Conservation (phyloP, 37 sponge, comb jelly and placozoan species). For the Haliclona indistincta region DNA sequence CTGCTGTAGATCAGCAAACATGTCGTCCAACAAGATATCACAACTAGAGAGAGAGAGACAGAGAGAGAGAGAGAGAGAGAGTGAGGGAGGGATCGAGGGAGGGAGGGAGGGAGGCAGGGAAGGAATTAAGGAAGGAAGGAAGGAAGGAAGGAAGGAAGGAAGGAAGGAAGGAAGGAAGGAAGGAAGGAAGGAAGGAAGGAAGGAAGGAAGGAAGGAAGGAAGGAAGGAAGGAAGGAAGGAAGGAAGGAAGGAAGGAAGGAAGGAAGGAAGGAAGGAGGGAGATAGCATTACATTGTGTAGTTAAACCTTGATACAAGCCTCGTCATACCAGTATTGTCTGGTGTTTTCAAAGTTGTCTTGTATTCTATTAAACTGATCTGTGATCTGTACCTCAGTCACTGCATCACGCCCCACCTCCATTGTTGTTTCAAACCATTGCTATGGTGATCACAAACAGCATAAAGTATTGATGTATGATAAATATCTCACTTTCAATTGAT, state of each 20-base stretch:
- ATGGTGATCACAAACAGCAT: background rate
- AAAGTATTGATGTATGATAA: too few species aligned
- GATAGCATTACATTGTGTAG: background rate
- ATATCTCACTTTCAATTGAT: conserved; percentile 56
- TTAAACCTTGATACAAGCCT: too few species aligned
- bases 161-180: too few species aligned
- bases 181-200: too few species aligned
- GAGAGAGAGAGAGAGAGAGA: background rate
- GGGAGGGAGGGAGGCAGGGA: conserved; percentile 8
- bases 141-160: background rate
- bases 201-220: too few species aligned
- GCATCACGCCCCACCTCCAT: background rate
- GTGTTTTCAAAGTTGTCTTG: too few species aligned
- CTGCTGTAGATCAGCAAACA: conserved; percentile 49
- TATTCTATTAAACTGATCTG: background rate
- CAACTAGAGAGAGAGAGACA: conserved; percentile 25
- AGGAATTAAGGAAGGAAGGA: background rate
- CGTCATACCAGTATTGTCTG: too few species aligned
- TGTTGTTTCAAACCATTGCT: background rate
- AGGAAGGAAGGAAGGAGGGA: too few species aligned
- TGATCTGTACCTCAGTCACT: background rate
- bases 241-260: too few species aligned
- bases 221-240: too few species aligned
- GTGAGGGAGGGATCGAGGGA: too few species aligned
- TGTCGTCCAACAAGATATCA: conserved; percentile 47